Conservation (phyloP, 2,888 invertebrate species). For the Sepioteuthis lessoniana region DNA sequence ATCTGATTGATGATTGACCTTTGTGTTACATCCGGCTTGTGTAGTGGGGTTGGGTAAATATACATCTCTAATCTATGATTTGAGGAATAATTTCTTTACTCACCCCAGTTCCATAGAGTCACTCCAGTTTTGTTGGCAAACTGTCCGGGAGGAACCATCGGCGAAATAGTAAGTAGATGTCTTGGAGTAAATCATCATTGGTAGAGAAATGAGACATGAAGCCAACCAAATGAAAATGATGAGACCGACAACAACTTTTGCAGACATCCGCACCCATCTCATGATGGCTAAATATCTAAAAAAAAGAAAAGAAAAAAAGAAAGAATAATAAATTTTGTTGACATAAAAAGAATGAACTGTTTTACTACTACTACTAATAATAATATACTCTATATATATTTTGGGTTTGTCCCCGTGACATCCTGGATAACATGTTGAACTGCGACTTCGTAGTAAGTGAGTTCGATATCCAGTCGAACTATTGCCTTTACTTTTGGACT, state of each 20-base stretch:
- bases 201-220: constrained; percentile 37
- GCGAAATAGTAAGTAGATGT: neutral
- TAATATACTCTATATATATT: no score
- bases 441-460: no score
- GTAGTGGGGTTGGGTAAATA: no score
- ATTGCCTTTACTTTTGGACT: no score
- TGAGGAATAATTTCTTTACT: neutral
- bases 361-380: no score
- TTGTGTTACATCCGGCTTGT: no score
- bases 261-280: constrained; percentile 47
- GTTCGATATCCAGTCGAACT: no score
- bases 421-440: no score
- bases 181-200: constrained; percentile 34
- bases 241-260: constrained; percentile 35
- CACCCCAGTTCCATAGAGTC: constrained; percentile 25
- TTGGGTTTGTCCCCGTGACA: no score
- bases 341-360: no score
- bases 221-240: constrained; percentile 41
- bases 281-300: constrained; percentile 47
- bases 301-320: neutral
- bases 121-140: constrained; percentile 23
- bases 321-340: neutral
- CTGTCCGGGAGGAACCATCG: constrained; percentile 26
- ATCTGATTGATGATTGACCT: no score
- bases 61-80: no score